Base-by-base conservation (phyloP, 2,797 vertebrate species). In the Mormyrops attenuatus region DNA sequence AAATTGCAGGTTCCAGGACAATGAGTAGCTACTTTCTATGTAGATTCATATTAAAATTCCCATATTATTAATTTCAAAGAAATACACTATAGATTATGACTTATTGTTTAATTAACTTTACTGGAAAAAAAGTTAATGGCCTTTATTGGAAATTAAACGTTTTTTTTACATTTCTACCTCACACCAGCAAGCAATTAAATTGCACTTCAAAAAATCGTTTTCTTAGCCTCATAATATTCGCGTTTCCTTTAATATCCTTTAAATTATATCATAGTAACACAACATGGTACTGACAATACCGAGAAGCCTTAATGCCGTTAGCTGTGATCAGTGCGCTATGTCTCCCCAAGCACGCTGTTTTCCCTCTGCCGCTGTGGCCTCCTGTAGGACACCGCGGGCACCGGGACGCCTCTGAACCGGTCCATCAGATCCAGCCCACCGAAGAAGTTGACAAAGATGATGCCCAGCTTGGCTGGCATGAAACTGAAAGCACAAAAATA, bases 381-480 rank as follows among this genome's bases (percentile, higher is more conserved):
- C 90, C 84, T 92, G 82, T 90, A 92, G 44, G 50, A 86, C 38
- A 66, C 7, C 8, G 84, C 17, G 7, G 90, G 88, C 15, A 91
- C 85, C 47, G 85, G 91, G 8, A 88, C 86, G 2, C 91, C 91
- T 77, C 90, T 89, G 44, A 91, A 92, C 7, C 91, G 63, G 84
- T 92, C 90, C 91, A 93, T 93, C 47, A 92, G 63, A 77, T 92
- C 89, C 90, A 91, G 47, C 34, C 91, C 92, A 73, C 90, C 90
- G 73, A 92, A 91, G 52, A 92, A 92, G 89, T 92, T 92, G 11
- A 91, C 50, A 87, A 92, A 92, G 88, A 92, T 91, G 84, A 92
- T 92, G 15, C 90, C 90, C 34, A 92, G 86, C 90, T 92, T 92
- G 38, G 90, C 90, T 85, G 92, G 91, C 89, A 91, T 88, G 73